Evolutionary conservation across 2,113 vertebrate genomes (phyloP), one percentile per base, ranked within the genome.

Genomic region (Toxostoma redivivum): DNA sequence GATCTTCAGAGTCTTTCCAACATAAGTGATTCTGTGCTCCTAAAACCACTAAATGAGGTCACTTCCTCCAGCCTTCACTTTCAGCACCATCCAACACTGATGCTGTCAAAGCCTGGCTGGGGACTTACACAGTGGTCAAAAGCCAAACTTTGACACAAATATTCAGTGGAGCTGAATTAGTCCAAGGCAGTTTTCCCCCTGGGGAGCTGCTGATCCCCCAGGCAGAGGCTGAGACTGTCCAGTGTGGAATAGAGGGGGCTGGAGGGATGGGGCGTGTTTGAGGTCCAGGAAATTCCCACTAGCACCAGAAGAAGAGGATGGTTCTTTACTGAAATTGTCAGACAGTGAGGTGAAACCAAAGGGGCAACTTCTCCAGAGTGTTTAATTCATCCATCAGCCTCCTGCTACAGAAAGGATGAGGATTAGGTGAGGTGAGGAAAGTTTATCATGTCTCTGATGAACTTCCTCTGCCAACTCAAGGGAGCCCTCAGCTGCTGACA

Each of bases 41-140:
- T 70, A 45, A 88, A 95, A 69, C 23, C 56, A 53, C 54, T 45
- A 25, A 45, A 40, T 83, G 89, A 88, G 37, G 45, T 90, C 81
- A 86, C 40, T 94, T 90, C 65, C 62, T 80, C 71, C 54, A 65
- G 50, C 74, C 66, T 92, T 86, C 90, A 30, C 74, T 96, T 93
- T 67, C 87, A 89, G 12, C 8, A 2, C 42, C 25, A 24, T 82
- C 86, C 84, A 87, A 1, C 70, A 9, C 0, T 50, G 70, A 33
- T 79, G 70, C 47, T 89, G 15, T 57, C 54, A 51, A 5, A 67
- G 51, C 69, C 80, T 94, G 86, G 33, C 33, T 53, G 25, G 45
- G 56, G n/a, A 72, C 23, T 80, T 79, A 70, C 35, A 16, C 6
- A 1, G 62, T 8, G 11, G 73, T 81, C 74, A 65, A 50, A 70